Evolutionary conservation across 2,797 vertebrate genomes (phyloP), one percentile per base, ranked within the genome.

Genomic region (Rhinichthys osculus): DNA sequence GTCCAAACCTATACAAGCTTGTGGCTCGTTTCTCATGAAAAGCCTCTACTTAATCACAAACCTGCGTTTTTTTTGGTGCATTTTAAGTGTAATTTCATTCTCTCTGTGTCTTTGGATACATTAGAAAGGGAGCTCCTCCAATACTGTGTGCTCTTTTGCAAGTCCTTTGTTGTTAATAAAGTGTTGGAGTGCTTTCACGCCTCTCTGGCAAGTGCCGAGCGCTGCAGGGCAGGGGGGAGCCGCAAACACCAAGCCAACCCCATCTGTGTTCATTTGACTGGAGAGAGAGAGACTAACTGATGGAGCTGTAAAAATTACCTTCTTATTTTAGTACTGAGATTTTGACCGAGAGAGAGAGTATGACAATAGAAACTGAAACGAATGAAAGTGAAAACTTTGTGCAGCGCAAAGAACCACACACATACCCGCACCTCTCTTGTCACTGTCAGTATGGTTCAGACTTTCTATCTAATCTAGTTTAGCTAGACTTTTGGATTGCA

Each of bases 141-240:
- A 83, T 74, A 57, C 66, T 89, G 66, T 69, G 71, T 82, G 69
- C 86, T 86, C 85, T 92, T 84, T 91, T 90, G 88, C 88, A 90
- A 88, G 89, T 81, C 89, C 89, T 93, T 94, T 95, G 93, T 93
- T 94, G 91, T 93, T 93, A 93, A 96, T 95, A 94, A 95, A 94
- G 91, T 90, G 33, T 88, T 94, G 92, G 91, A 94, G 88, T 59
- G 1, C 85, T 89, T 84, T 85, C 87, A 72, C 82, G 86, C 88
- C 92, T 92, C 92, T 90, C 91, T 91, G 85, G 91, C 91, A 90
- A 84, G 78, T 88, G 87, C 82, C 59, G 91, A 91, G 90, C 44
- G 88, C 91, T 87, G 27, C 30, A 0, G 88, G 92, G 90, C 89
- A 90, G 78, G 3, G 59, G 87, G 88, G 88, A 91, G 88, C 89